Conservation (phyloP, 2,888 invertebrate species). For the Pandemis heparana region DNA sequence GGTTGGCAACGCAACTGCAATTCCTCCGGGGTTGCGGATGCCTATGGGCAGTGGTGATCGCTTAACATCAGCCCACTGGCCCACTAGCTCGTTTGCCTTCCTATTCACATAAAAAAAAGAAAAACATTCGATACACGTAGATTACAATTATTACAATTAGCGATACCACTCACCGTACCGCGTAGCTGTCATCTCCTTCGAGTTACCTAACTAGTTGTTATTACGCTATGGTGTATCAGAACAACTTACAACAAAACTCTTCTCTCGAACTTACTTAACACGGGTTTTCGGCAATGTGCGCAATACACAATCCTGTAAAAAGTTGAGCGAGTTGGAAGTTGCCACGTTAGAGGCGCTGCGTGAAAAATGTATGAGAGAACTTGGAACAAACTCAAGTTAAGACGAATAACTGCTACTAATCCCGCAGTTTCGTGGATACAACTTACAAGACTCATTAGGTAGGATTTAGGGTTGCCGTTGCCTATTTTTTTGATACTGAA, state of each 20-base stretch:
- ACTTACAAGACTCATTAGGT: constrained; percentile 34
- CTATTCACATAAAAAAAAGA: too few species aligned
- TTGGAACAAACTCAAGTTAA: constrained; percentile 34
- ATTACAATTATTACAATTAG: too few species aligned
- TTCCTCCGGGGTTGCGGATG: too few species aligned
- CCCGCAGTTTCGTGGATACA: constrained; percentile 18
- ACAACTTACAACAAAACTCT: constrained; percentile 16
- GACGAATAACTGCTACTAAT: constrained; percentile 29
- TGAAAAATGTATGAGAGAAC: constrained; percentile 31
- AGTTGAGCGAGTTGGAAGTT: constrained; percentile 20
- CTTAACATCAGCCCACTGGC: too few species aligned
- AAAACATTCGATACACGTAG: too few species aligned
- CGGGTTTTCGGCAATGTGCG: constrained; percentile 7
- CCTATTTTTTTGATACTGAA: not conserved
- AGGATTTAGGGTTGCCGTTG: constrained; percentile 12
- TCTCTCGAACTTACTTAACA: constrained; percentile 8
- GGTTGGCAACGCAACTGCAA: too few species aligned
- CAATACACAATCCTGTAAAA: constrained; percentile 21
- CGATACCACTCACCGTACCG: too few species aligned
- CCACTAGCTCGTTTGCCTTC: too few species aligned
- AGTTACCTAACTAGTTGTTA: too few species aligned
- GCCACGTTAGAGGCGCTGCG: constrained; percentile 21
- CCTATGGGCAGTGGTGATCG: too few species aligned
- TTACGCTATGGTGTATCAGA: not conserved
- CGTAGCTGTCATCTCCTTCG: too few species aligned